phyloP scores from a whole-genome alignment of 2,113 vertebrate genomes.

The Perognathus longimembris region DNA sequence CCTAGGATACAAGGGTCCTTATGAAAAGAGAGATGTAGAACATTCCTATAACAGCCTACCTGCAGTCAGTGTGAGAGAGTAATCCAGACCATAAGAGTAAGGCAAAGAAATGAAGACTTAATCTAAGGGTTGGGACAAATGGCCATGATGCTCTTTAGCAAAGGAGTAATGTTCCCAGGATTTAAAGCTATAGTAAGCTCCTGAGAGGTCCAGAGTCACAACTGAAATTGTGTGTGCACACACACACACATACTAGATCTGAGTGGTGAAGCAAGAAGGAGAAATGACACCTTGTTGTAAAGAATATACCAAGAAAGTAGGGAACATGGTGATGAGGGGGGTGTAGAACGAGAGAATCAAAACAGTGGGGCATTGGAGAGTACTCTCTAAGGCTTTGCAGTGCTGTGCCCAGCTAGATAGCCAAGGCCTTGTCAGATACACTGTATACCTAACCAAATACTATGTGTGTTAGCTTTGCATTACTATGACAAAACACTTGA shows the following conservation, averaged over 20 bases:
- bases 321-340: background rate
- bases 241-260: background rate
- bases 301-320: background rate
- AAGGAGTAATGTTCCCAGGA: background rate
- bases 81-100: background rate
- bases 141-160: background rate
- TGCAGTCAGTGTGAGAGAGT: background rate
- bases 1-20: background rate
- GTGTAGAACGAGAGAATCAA: background rate
- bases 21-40: background rate
- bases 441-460: rapidly evolving
- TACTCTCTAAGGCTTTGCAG: background rate
- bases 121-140: background rate
- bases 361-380: background rate
- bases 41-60: background rate
- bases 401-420: background rate
- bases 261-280: background rate
- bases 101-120: background rate
- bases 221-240: background rate
- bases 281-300: background rate
- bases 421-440: too few relatives aligned
- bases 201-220: background rate
- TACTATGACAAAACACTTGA: background rate
- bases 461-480: background rate
- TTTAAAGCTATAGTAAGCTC: background rate